Percentiles rank a stretch among this genome's conserved stretches.
Evolutionary conservation across 2,888 invertebrate species (phyloP).

Genomic region (Nezara viridula): DNA sequence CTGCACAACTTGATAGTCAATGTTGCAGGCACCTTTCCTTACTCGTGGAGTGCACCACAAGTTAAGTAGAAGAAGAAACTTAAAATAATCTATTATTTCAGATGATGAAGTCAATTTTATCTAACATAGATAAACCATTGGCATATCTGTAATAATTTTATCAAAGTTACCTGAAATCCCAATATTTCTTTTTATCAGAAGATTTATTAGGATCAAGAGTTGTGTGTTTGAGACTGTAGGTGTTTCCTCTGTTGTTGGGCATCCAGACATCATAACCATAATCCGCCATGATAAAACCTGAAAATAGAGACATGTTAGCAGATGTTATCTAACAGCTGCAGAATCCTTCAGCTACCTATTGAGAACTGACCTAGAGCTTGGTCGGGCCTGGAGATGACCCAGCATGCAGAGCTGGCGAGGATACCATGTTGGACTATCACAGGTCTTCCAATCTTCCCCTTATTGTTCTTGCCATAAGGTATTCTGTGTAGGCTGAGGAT

Average conservation of each 20-base stretch:
- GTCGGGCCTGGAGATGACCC: conserved; percentile 78
- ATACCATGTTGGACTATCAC: conserved; percentile 75
- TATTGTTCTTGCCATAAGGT: conserved; percentile 68
- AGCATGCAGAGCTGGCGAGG: conserved; percentile 78
- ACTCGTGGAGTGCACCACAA: too few species aligned
- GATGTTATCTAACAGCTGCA: background rate
- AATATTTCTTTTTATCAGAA: background rate
- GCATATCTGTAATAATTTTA: background rate
- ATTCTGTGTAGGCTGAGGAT: conserved; percentile 75
- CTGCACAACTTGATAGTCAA: too few species aligned
- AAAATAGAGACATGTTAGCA: background rate
- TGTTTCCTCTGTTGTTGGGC: conserved; percentile 48
- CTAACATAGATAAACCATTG: too few species aligned
- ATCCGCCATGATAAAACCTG: conserved; percentile 49
- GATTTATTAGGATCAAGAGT: background rate
- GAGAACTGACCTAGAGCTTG: conserved; percentile 74
- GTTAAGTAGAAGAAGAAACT: too few species aligned
- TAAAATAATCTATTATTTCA: too few species aligned
- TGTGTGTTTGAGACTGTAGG: conserved; percentile 5
- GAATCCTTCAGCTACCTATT: background rate
- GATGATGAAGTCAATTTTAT: too few species aligned
- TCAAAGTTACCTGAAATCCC: conserved; percentile 1
- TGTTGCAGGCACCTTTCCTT: too few species aligned
- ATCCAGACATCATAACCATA: conserved; percentile 43
- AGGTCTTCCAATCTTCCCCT: conserved; percentile 65